These are phyloP conservation scores for Zosterops hypoxanthus DNA, from an alignment of 2,113 vertebrate genomes.

Conservation along the genomic window DNA sequence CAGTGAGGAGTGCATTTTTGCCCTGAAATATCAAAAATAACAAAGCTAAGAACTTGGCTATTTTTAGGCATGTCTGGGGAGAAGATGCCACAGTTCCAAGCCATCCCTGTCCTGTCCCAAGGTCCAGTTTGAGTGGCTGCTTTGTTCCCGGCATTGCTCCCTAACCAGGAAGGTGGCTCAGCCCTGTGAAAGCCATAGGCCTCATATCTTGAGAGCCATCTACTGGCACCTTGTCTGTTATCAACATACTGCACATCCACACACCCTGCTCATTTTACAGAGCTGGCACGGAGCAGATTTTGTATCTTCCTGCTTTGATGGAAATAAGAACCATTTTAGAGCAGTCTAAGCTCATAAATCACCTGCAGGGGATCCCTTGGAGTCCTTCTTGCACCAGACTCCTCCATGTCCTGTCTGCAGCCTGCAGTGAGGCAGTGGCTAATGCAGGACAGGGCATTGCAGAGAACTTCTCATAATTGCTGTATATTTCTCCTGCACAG, in stretches of 20 bases:
- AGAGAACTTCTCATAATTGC: not conserved
- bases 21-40: not conserved
- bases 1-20: not conserved
- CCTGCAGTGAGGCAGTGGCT: not conserved
- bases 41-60: not conserved
- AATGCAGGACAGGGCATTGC: not conserved
- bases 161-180: not conserved
- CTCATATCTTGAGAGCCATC: constrained; percentile 67
- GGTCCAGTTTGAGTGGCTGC: not conserved
- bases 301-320: not conserved
- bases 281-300: not conserved
- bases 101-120: not conserved
- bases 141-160: not conserved
- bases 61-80: not conserved
- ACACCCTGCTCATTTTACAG: not conserved
- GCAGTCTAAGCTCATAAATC: not conserved
- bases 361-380: not conserved
- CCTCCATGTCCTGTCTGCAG: not conserved
- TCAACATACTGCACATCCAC: not conserved
- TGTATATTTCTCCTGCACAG: accelerated
- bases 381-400: not conserved
- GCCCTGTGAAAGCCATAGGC: constrained; percentile 11
- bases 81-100: not conserved
- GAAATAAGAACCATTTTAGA: not conserved
- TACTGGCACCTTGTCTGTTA: constrained; percentile 56